Evolutionary conservation across 2,113 vertebrate genomes (phyloP).

Genomic region (Natator depressus): DNA sequence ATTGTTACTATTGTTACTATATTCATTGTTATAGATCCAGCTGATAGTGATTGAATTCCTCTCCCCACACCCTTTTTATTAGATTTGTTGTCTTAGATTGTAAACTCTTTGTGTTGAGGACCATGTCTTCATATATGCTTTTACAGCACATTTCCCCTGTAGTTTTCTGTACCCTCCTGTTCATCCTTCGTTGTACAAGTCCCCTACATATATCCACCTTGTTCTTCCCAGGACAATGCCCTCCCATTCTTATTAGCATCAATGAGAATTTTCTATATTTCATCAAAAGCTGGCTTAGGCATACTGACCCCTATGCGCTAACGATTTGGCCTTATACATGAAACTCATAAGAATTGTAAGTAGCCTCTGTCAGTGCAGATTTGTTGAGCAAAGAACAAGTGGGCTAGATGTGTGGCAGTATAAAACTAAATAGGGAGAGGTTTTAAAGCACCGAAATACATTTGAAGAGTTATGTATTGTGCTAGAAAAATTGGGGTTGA

Average conservation of each 20-base stretch:
- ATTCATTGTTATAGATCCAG: neutral
- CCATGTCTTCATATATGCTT: neutral
- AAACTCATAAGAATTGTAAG: neutral
- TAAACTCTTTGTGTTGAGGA: neutral
- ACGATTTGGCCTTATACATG: neutral
- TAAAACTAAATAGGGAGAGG: neutral
- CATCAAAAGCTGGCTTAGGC: neutral
- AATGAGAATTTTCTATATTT: neutral
- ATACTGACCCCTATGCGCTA: neutral
- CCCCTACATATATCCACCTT: neutral
- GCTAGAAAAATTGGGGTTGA: neutral
- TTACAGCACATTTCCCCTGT: neutral
- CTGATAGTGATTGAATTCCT: neutral
- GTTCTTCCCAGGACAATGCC: neutral
- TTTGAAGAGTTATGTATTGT: neutral
- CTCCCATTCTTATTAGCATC: neutral
- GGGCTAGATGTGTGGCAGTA: neutral
- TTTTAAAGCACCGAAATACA: neutral
- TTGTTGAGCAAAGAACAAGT: neutral
- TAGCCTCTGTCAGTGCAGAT: neutral
- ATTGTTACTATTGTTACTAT: neutral
- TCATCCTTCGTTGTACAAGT: neutral
- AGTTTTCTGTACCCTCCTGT: neutral
- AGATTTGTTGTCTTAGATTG: neutral
- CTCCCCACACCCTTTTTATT: neutral